Conservation (phyloP, 2,113 vertebrate species). For the Xiphophorus couchianus region DNA sequence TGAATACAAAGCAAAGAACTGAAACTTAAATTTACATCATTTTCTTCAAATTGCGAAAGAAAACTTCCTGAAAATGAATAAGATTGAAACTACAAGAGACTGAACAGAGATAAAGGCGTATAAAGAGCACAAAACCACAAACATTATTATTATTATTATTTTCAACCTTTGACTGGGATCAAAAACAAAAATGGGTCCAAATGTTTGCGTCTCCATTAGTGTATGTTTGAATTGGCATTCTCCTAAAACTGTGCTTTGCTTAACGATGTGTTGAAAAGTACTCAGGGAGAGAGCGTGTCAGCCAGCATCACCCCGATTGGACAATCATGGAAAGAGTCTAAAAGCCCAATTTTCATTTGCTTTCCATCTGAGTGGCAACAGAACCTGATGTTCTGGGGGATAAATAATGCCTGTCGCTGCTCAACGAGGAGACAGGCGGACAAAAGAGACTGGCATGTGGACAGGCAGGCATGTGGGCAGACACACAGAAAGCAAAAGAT, state of each 20-base stretch:
- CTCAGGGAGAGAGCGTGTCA: conserved; percentile 28
- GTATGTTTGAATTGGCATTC: conserved; percentile 34
- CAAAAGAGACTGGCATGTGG: conserved; percentile 68
- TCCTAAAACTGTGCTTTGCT: conserved; percentile 38
- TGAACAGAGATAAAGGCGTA: conserved; percentile 2
- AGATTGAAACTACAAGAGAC: neutral
- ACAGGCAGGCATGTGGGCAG: conserved; percentile 65
- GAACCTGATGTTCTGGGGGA: conserved; percentile 60
- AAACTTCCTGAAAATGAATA: neutral
- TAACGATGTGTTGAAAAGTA: conserved; percentile 62
- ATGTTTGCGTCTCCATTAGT: conserved; percentile 35
- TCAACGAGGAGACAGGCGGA: conserved; percentile 49
- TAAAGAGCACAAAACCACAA: neutral
- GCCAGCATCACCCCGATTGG: conserved; percentile 22
- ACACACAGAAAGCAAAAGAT: conserved; percentile 45
- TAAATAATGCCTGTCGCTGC: conserved; percentile 75
- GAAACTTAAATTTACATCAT: conserved; percentile 2
- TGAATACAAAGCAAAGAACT: neutral
- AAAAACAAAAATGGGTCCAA: conserved; percentile 2
- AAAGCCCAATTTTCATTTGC: conserved; percentile 81
- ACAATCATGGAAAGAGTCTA: conserved; percentile 65
- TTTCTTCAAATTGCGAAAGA: neutral
- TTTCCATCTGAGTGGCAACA: conserved; percentile 72
- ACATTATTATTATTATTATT: conserved; percentile 20
- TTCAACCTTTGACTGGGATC: conserved; percentile 24